Evolutionary conservation across 2,888 invertebrate species (phyloP).

Genomic region (Ochlodes sylvanus): DNA sequence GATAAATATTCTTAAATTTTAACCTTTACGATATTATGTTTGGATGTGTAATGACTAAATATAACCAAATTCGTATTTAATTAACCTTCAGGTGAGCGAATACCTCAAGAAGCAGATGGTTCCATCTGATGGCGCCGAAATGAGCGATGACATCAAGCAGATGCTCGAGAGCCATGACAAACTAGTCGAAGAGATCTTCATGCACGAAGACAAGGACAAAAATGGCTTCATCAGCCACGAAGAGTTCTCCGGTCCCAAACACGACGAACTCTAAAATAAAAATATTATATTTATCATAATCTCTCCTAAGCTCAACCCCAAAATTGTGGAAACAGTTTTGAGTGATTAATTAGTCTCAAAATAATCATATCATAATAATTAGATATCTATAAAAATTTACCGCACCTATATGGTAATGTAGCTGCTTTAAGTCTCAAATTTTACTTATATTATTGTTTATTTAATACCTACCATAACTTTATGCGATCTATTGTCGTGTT

Average conservation of each 20-base stretch:
- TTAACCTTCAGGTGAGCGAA: slow-evolving; percentile 90
- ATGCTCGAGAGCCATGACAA: slow-evolving; percentile 96
- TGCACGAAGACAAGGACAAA: slow-evolving; percentile 98
- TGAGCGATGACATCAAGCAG: slow-evolving; percentile 91
- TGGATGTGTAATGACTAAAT: neutral
- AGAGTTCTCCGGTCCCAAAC: slow-evolving; percentile 98
- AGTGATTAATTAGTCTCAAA: slow-evolving; percentile 38
- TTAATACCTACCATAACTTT: neutral
- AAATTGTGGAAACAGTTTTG: slow-evolving; percentile 36
- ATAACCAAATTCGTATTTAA: slow-evolving; percentile 27
- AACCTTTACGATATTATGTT: too few relatives aligned
- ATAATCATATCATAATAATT: slow-evolving; percentile 33
- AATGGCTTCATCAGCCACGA: slow-evolving; percentile 98
- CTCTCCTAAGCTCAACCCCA: slow-evolving; percentile 26
- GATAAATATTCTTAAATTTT: too few relatives aligned
- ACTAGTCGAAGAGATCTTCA: slow-evolving; percentile 98
- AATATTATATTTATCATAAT: slow-evolving; percentile 15
- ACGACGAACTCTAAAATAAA: slow-evolving; percentile 94
- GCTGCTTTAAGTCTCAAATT: neutral
- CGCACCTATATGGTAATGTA: neutral
- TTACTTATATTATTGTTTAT: neutral
- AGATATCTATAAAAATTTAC: slow-evolving; percentile 13
- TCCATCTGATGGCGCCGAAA: slow-evolving; percentile 90
- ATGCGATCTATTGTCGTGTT: slow-evolving; percentile 23
- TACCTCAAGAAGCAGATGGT: slow-evolving; percentile 97